phyloP scores from a whole-genome alignment of 2,888 invertebrate species.

The Esperia sulphurella region DNA sequence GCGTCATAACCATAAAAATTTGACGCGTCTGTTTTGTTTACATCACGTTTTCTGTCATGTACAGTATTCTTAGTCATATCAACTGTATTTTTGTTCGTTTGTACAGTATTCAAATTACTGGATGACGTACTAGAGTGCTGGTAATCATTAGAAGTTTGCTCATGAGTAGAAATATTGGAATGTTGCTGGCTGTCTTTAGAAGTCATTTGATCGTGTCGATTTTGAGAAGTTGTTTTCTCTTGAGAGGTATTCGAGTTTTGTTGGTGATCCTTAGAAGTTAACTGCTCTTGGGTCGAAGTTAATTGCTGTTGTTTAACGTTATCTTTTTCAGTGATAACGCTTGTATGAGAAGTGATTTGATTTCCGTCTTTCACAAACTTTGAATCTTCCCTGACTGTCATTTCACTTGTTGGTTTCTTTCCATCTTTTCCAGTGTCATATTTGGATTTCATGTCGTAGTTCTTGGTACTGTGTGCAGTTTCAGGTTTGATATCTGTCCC shows the following conservation, averaged over 20 bases:
- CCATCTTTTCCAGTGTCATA: constrained; percentile 80
- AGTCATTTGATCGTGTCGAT: background rate
- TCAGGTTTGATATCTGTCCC: constrained; percentile 80
- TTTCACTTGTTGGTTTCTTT: constrained; percentile 57
- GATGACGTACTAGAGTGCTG: constrained; percentile 11
- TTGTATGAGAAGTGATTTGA: constrained; percentile 58
- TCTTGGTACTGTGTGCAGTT: constrained; percentile 72
- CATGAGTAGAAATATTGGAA: constrained; percentile 2
- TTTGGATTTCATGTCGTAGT: constrained; percentile 73
- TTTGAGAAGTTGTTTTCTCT: constrained; percentile 10
- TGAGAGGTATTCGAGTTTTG: constrained; percentile 7
- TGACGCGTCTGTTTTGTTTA: constrained; percentile 61
- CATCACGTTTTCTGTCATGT: constrained; percentile 41
- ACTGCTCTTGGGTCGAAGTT: constrained; percentile 45
- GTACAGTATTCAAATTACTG: constrained; percentile 19
- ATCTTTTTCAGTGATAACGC: constrained; percentile 61
- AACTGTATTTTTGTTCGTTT: constrained; percentile 32
- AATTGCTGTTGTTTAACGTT: constrained; percentile 56
- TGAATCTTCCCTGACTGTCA: constrained; percentile 58
- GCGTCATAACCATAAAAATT: constrained; percentile 71
- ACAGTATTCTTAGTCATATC: constrained; percentile 36
- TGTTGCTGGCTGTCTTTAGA: constrained; percentile 10
- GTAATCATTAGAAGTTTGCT: constrained; percentile 5
- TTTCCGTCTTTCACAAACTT: constrained; percentile 63
- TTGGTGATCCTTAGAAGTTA: constrained; percentile 24